Percentiles rank a stretch among this genome's conserved stretches.
These are phyloP conservation scores for Emmelina monodactyla DNA, from an alignment of 2,888 invertebrate species.

Conservation along the genomic window DNA sequence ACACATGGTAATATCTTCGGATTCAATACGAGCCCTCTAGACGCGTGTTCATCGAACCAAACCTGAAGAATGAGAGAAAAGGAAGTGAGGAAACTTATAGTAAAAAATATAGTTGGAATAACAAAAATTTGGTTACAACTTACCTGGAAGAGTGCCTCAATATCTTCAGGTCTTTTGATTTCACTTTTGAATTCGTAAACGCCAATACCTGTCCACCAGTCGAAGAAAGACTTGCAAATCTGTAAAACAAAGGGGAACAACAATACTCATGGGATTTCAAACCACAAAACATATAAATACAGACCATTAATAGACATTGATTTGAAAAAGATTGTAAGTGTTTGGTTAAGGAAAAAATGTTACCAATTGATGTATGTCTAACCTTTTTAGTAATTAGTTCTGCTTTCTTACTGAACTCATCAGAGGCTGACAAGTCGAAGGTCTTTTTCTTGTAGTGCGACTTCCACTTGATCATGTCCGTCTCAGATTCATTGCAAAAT, in stretches of 20 bases:
- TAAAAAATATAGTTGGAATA: not conserved
- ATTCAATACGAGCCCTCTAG: slow-evolving; percentile 43
- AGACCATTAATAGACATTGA: too few species aligned
- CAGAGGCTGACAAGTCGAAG: slow-evolving; percentile 52
- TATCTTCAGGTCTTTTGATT: slow-evolving; percentile 57
- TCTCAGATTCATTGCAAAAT: slow-evolving; percentile 50
- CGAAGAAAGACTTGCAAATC: slow-evolving; percentile 64
- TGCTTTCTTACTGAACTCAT: slow-evolving; percentile 53
- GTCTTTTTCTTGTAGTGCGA: slow-evolving; percentile 50
- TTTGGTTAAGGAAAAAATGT: too few species aligned
- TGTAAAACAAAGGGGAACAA: slow-evolving; percentile 20
- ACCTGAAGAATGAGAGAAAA: slow-evolving; percentile 28
- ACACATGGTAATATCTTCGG: slow-evolving; percentile 53
- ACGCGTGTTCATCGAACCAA: slow-evolving; percentile 58
- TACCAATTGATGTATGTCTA: too few species aligned
- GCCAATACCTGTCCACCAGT: slow-evolving; percentile 61
- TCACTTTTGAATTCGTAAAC: slow-evolving; percentile 53
- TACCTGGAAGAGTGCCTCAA: slow-evolving; percentile 66
- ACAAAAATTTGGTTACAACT: not conserved
- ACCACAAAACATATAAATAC: too few species aligned
- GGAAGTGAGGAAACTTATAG: not conserved
- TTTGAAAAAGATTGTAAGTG: too few species aligned
- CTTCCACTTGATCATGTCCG: slow-evolving; percentile 59
- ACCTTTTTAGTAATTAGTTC: slow-evolving; percentile 52
- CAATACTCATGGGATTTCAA: too few species aligned